Conservation (phyloP, 2,888 invertebrate genomes). For the Drosophila limbata region DNA sequence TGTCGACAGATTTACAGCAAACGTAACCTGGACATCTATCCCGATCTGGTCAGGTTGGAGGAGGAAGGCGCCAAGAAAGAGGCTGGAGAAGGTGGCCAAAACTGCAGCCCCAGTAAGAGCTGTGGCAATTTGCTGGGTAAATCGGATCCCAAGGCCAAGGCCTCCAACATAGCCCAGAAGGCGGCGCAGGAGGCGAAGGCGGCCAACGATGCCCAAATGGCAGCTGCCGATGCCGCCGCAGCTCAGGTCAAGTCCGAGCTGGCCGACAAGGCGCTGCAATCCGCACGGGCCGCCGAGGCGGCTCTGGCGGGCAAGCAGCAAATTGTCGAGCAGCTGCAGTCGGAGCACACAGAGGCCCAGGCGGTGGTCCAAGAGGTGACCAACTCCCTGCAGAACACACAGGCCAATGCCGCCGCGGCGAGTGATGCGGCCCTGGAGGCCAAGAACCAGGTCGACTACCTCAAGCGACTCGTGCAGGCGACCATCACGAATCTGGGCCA, state of each 20-base stretch:
- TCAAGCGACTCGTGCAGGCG: constrained; percentile 85
- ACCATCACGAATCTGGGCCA: constrained; percentile 87
- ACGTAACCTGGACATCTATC: constrained; percentile 22
- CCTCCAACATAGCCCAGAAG: constrained; percentile 89
- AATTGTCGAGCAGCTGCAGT: constrained; percentile 89
- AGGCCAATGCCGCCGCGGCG: constrained; percentile 88
- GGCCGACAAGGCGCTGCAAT: constrained; percentile 90
- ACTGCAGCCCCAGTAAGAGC: neutral
- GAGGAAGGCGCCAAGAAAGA: constrained; percentile 13
- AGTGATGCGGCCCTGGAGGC: constrained; percentile 88
- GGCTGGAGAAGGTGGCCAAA: neutral
- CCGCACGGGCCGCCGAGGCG: constrained; percentile 90
- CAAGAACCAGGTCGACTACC: constrained; percentile 86
- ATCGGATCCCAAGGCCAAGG: constrained; percentile 85
- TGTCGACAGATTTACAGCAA: constrained; percentile 34
- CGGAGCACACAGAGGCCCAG: constrained; percentile 89
- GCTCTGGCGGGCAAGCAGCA: constrained; percentile 90
- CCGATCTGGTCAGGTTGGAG: constrained; percentile 21
- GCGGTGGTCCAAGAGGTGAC: constrained; percentile 88
- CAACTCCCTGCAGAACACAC: constrained; percentile 88
- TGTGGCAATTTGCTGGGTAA: neutral
- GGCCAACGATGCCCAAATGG: constrained; percentile 91
- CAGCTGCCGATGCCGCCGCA: constrained; percentile 90
- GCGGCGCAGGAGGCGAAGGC: constrained; percentile 90
- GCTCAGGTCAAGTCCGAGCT: constrained; percentile 90